phyloP scores from a whole-genome alignment of 1,140 invertebrate species.

The Apis florea region DNA sequence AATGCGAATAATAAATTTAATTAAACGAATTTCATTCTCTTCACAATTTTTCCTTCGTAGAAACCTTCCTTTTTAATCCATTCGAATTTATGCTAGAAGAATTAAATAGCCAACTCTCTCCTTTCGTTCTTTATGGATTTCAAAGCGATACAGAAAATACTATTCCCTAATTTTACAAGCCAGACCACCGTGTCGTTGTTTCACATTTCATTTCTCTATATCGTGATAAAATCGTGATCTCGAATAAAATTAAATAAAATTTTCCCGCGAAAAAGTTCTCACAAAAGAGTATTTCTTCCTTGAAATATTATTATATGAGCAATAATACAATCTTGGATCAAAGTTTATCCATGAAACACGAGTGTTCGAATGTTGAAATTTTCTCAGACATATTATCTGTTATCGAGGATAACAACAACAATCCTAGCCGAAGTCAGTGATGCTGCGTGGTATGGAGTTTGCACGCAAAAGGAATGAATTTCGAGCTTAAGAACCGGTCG shows the following conservation, averaged over 20 bases:
- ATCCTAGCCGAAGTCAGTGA: constrained; percentile 18
- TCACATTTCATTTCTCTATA: no score
- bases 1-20: constrained; percentile 4
- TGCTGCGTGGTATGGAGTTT: background rate
- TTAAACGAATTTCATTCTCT: background rate
- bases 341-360: background rate
- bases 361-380: no score
- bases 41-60: background rate
- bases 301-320: background rate
- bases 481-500: constrained; percentile 35
- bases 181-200: no score
- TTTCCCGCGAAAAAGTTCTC: background rate
- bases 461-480: constrained; percentile 43
- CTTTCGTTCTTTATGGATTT: background rate
- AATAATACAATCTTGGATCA: background rate
- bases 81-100: background rate
- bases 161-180: no score
- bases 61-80: background rate
- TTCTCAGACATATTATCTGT: background rate
- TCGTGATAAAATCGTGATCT: no score
- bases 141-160: background rate
- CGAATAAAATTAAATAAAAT: background rate
- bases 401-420: background rate
- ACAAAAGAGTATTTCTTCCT: background rate
- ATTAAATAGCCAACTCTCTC: constrained; percentile 6